Conservation (phyloP, 1,140 invertebrate species). For the Melanaphis sacchari region DNA sequence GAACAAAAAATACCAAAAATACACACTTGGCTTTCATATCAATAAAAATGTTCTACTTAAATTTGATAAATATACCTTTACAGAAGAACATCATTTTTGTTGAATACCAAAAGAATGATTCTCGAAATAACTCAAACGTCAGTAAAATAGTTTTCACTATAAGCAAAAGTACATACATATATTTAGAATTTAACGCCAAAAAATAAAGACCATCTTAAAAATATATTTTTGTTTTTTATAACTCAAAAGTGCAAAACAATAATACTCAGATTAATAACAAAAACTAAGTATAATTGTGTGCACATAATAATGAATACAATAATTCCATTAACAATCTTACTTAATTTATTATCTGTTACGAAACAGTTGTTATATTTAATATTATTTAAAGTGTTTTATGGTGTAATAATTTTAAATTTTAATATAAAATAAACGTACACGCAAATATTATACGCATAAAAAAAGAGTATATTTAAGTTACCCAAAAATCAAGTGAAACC, state of each 20-base stretch:
- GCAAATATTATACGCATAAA: neutral
- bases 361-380: neutral
- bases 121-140: neutral
- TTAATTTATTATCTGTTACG: neutral
- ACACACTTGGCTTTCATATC: neutral
- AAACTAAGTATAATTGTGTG: neutral
- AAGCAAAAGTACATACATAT: neutral
- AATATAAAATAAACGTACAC: neutral
- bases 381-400: neutral
- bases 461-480: neutral
- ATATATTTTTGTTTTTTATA: neutral
- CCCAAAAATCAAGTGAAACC: neutral
- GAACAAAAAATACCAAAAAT: neutral
- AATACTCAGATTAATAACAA: neutral
- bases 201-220: neutral
- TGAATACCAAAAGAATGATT: neutral
- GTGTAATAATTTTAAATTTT: neutral
- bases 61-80: constrained; percentile 17
- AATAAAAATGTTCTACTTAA: neutral
- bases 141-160: neutral
- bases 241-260: neutral
- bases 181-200: neutral
- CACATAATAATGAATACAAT: neutral
- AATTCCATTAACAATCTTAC: neutral
- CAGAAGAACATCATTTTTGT: neutral